Percentiles rank a stretch among this genome's conserved stretches.
phyloP scores from a whole-genome alignment of 1,140 invertebrate genomes.

The Lepidurus apus region DNA sequence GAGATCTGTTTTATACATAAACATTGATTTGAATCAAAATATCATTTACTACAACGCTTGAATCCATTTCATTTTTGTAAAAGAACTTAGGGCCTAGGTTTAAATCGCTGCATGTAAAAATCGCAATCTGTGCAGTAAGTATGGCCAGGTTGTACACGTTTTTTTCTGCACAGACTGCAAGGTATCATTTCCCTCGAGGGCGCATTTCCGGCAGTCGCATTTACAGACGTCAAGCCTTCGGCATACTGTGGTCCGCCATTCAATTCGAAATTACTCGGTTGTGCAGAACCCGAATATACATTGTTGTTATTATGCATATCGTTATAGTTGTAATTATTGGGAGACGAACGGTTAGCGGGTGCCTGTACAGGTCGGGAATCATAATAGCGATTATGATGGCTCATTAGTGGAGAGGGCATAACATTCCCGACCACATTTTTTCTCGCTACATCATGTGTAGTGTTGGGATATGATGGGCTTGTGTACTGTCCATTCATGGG shows the following conservation, averaged over 20 bases:
- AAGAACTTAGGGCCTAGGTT: constrained; percentile 37
- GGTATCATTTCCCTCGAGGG: constrained; percentile 42
- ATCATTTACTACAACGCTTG: not conserved
- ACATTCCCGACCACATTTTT: not conserved
- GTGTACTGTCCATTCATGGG: not conserved
- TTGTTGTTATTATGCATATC: not conserved
- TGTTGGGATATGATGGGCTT: not conserved
- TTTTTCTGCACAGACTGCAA: constrained; percentile 80
- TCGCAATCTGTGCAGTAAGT: constrained; percentile 83
- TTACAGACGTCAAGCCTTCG: constrained; percentile 30
- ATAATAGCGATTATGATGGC: not conserved
- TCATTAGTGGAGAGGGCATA: not conserved
- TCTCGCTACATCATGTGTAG: not conserved
- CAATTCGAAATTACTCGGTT: constrained; percentile 36
- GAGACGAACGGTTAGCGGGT: constrained; percentile 33
- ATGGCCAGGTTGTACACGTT: constrained; percentile 63
- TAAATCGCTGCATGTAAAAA: constrained; percentile 81
- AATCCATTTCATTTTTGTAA: not conserved
- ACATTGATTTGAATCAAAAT: not conserved
- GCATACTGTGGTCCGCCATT: constrained; percentile 27
- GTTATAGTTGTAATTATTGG: constrained; percentile 33
- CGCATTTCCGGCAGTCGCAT: constrained; percentile 10
- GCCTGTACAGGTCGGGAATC: constrained; percentile 23
- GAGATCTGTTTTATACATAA: too few relatives aligned
- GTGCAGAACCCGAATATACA: constrained; percentile 27